Evolutionary conservation across 2,113 vertebrate genomes (phyloP), one percentile per base, ranked within the genome.

Genomic region (Rhizomys pruinosus): DNA sequence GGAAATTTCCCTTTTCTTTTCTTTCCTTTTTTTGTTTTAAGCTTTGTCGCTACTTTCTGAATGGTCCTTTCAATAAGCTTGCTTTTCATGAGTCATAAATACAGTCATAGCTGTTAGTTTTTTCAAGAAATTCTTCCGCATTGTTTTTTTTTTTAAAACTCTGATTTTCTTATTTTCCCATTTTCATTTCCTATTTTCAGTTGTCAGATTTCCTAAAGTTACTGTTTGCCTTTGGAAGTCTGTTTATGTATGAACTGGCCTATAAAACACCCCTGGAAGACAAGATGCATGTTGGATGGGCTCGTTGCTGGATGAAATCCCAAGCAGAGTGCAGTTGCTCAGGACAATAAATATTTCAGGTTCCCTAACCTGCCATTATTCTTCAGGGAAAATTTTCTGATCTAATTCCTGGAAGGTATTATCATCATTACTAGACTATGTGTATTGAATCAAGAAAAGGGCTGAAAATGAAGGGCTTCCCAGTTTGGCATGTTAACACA

Each of bases 191-290:
- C 78, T 39, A 55, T 55, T 90, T 94, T 93, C 37, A 69, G 81
- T 82, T 87, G 34, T 15, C 39, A n/a, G 66, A 68, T 77, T 94
- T 90, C 47, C 63, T 77, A 84, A 85, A 87, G 80, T 87, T 63
- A 44, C 11, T 22, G 27, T 27, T 84, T 57, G 32, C n/a, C 32
- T 61, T 90, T 82, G 73, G 32, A 22, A 59, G 10, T 44, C 29
- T 91, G 37, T n/a, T 39, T 68, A 37, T 6, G 13, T 11, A 37
- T 15, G 32, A 79, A 25, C 8, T 17, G 6, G 13, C 55, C 52
- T 68, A 1, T 64, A 47, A 93, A 19, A 37, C 8, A n/a, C 47
- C 32, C 4, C 3, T 71, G 69, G 17, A 57, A 92, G 39, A 47
- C 78, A 57, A 92, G 39, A 47, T 82, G 25, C 93, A 29, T 44